Evolutionary conservation across 2,113 vertebrate species (phyloP), one percentile per base, ranked within the genome.

Genomic region (Zeus faber): DNA sequence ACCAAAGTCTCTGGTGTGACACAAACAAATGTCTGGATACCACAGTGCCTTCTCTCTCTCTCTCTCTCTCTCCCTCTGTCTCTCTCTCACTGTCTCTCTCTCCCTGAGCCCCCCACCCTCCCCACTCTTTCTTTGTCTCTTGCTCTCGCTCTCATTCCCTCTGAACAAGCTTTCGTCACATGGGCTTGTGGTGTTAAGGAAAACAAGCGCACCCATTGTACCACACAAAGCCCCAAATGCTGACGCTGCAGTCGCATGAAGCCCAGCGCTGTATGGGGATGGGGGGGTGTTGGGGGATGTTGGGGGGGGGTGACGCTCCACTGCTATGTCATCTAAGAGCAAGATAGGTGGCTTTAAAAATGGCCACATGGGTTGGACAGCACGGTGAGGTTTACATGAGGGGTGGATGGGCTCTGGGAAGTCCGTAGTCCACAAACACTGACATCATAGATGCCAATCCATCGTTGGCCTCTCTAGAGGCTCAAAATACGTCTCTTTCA

Each of bases 171-270:
- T 81, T 86, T 87, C 68, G 76, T 88, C 85, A 88, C 85, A 90
- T 89, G 85, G 76, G 74, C 61, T 59, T 6, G 71, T 76, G 79
- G 84, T 76, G 79, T 89, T 88, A 88, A 88, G 80, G 79, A 89
- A 88, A 89, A 91, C 89, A 91, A 90, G 76, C 74, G 55, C 79
- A 8, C 59, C 88, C 72, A 88, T 91, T 91, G 89, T 90, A 79
- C 57, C 66, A 49, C 82, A 88, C 84, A 89, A 89, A 89, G 85
- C 81, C 84, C 69, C 17, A 61, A 84, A 82, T 89, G 89, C 89
- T 90, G 89, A 90, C 84, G 33, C 70, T 87, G 88, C 88, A 88
- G 79, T 84, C 56, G 76, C 80, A 80, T 75, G 76, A 80, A 83
- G 80, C 82, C 70, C 44, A 37, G 51, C 53, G 47, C 53, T 57